These are phyloP conservation scores for Hoplias malabaricus DNA, from an alignment of 2,113 vertebrate species.

Conservation along the genomic window DNA sequence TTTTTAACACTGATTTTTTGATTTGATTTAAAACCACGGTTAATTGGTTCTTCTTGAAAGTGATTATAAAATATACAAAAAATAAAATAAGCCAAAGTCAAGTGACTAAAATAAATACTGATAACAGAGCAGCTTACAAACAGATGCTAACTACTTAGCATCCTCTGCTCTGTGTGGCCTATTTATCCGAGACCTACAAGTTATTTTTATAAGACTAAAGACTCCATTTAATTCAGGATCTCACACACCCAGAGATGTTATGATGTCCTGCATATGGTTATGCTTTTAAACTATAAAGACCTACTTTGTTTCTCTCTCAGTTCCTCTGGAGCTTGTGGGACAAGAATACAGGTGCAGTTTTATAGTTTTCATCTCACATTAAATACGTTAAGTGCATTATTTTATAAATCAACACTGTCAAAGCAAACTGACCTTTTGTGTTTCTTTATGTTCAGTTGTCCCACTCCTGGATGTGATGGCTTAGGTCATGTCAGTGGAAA, in stretches of 20 bases:
- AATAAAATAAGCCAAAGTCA: no score
- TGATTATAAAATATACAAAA: no score
- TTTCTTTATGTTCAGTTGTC: conserved; percentile 78
- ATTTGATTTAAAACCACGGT: no score
- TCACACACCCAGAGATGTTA: background rate
- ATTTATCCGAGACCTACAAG: conserved; percentile 8
- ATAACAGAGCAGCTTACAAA: no score
- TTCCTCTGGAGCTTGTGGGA: conserved; percentile 79
- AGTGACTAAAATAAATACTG: no score
- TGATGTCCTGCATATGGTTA: background rate
- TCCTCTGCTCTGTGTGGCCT: conserved; percentile 8
- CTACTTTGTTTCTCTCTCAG: conserved; percentile 53
- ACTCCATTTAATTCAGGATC: background rate
- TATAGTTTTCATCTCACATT: background rate
- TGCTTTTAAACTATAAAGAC: conserved; percentile 5
- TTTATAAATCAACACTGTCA: background rate
- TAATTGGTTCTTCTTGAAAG: no score
- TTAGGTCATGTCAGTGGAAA: conserved; percentile 92
- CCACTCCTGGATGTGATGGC: conserved; percentile 93
- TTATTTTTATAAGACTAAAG: background rate
- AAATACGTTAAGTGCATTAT: background rate
- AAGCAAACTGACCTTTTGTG: background rate
- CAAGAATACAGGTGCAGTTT: conserved; percentile 88
- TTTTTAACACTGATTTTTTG: no score
- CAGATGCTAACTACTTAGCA: no score